Base-by-base conservation (phyloP, 2,888 invertebrate species). In the Perithous albicinctus region DNA sequence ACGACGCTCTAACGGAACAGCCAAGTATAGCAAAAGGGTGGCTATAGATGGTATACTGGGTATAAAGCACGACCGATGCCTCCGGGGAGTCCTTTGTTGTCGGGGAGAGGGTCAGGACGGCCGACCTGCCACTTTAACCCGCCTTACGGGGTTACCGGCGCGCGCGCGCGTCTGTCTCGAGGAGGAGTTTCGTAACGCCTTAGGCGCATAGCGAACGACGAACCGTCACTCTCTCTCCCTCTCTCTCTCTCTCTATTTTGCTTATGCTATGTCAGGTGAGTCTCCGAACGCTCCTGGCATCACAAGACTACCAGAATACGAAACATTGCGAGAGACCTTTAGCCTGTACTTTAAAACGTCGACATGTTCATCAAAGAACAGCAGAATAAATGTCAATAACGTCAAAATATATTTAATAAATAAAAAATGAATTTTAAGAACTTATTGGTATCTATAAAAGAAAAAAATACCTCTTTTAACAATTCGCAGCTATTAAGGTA, bases 31-130 rank as follows among this genome's bases (percentile, higher is more conserved):
- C 18, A 35, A 26, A 54, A 38, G 70, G 61, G 59, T 74, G 70
- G 69, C 69, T 80, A 54, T n/a, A n/a, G n/a, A n/a, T n/a, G 77
- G 73, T 66, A 59, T 72, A 75, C 70, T 38, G 20, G 69, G 78
- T 76, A 86, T 87, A 86, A 89, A 88, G 91, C 88, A 86, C 86
- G 86, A 87, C 84, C 86, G 85, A 88, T 88, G 88, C 88, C 91
- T 87, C 89, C 79, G 74, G 92, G 90, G 91, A 90, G 88, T 92
- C 92, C 92, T 92, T 92, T 92, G 92, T 92, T 92, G 92, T 92
- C 90, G 87, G 67, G 73, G 79, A 87, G 90, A 90, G 89, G 92
- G 91, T 91, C 91, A 89, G 90, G 86, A 85, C 70, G 84, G 79
- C 85, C 88, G 89, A 87, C 87, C 88, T 87, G 88, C 88, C 91